Evolutionary conservation across 2,113 vertebrate species (phyloP), one percentile per base, ranked within the genome.

Genomic region (Phaethon lepturus): DNA sequence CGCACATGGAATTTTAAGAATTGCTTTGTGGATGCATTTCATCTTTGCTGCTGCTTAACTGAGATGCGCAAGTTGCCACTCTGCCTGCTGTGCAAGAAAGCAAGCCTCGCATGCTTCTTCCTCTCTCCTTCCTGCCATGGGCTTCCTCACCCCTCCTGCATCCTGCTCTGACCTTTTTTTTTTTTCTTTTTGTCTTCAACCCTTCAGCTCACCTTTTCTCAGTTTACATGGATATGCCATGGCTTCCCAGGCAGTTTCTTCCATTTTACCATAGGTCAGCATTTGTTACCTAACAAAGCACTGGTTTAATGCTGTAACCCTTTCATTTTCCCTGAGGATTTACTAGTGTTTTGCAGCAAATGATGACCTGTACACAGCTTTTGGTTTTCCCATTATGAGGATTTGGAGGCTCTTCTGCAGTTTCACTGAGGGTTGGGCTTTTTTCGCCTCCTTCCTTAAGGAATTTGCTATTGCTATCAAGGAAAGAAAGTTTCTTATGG

Each of bases 61-160:
- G 82, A 67, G 85, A 71, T 13, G 20, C 0, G 4, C 56, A 58
- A 60, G 42, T 49, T 87, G 73, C 76, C 31, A 28, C 0, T 0
- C 52, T 76, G 67, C 35, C 63, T 8, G n/a, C 52, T 17, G 22
- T 47, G 63, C 85, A 55, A 89, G 82, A 82, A 67, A 79, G 31
- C 66, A 75, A 56, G 24, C 49, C 17, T 23, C 13, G 25, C 17
- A 3, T 64, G 85, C 35, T 58, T 1, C 81, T 63, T 67, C 68
- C 59, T 50, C 17, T 13, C 71, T 64, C 7, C 52, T 67, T 53
- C 62, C 74, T 87, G 18, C 58, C 17, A 0, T 1, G 22, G n/a
- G 6, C 52, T 59, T 82, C 62, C 56, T 87, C 12, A 14, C 17
- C 31, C 11, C 15, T 50, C 64, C 55, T 85, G 52, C 44, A 28